phyloP scores from a whole-genome alignment of 2,797 vertebrate species.

The Lerista edwardsae region DNA sequence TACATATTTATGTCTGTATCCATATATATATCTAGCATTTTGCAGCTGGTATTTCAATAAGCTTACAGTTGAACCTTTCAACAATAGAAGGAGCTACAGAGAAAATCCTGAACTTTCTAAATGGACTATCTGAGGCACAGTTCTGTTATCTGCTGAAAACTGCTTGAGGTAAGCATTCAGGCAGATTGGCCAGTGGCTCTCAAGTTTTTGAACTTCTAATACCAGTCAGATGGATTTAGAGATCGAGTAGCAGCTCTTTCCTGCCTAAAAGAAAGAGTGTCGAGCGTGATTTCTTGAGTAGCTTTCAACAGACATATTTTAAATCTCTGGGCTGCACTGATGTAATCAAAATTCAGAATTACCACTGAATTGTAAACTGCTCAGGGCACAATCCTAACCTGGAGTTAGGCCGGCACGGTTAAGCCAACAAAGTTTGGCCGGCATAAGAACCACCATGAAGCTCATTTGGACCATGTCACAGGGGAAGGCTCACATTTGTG shows the following conservation, averaged over 20 bases:
- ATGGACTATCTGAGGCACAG: constrained; percentile 8
- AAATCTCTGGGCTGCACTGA: neutral
- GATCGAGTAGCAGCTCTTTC: neutral
- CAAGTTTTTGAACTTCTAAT: constrained; percentile 30
- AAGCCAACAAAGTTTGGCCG: no score
- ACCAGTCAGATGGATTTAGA: constrained; percentile 2
- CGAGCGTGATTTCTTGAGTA: neutral
- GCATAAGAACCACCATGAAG: no score
- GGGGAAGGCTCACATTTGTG: no score
- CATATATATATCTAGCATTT: constrained; percentile 38
- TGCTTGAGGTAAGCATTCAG: constrained; percentile 37
- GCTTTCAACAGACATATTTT: neutral
- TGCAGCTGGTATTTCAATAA: constrained; percentile 29
- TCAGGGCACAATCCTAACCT: no score
- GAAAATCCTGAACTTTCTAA: constrained; percentile 41
- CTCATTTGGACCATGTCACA: no score
- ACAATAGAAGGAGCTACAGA: constrained; percentile 22
- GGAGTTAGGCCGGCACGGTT: no score
- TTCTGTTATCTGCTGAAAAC: constrained; percentile 29
- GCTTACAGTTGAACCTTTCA: constrained; percentile 49
- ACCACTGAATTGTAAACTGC: neutral
- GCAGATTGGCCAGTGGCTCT: constrained; percentile 32
- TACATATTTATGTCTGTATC: neutral
- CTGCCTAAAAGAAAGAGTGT: neutral
- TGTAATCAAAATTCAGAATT: neutral